Percentiles rank a stretch among this genome's conserved stretches.
phyloP scores from a whole-genome alignment of 2,113 vertebrate genomes.

The Ammospiza caudacuta region DNA sequence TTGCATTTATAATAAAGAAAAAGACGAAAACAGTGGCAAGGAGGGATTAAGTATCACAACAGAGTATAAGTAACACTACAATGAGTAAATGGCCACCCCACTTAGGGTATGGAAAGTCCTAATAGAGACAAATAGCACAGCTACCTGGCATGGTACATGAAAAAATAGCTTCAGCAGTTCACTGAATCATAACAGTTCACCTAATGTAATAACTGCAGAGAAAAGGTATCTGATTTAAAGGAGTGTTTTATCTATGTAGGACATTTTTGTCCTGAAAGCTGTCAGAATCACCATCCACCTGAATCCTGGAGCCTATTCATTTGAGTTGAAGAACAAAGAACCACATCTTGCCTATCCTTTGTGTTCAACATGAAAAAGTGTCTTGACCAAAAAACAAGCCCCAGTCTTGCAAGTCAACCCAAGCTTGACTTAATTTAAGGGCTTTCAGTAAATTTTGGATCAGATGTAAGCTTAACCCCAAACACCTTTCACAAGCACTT shows the following conservation, averaged over 20 bases:
- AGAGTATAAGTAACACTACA: background rate
- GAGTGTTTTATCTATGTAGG: background rate
- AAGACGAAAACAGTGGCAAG: background rate
- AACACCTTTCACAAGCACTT: background rate
- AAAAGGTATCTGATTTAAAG: constrained; percentile 16
- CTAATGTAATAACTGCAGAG: background rate
- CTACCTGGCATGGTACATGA: background rate
- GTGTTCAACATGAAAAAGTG: background rate
- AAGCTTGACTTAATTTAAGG: background rate
- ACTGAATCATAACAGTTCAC: background rate
- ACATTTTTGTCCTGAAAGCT: background rate
- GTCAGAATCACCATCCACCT: background rate
- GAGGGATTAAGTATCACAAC: background rate
- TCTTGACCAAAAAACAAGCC: background rate
- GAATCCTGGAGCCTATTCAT: background rate
- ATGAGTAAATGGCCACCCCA: background rate
- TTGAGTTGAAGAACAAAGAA: background rate
- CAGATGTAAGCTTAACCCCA: background rate
- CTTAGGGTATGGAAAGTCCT: background rate
- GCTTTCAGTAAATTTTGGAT: background rate
- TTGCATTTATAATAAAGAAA: background rate
- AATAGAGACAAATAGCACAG: background rate
- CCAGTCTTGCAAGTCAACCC: background rate
- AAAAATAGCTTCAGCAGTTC: constrained; percentile 1
- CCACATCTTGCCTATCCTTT: background rate